Conservation (phyloP, 1,140 invertebrate genomes). For the Hypothenemus hampei region DNA sequence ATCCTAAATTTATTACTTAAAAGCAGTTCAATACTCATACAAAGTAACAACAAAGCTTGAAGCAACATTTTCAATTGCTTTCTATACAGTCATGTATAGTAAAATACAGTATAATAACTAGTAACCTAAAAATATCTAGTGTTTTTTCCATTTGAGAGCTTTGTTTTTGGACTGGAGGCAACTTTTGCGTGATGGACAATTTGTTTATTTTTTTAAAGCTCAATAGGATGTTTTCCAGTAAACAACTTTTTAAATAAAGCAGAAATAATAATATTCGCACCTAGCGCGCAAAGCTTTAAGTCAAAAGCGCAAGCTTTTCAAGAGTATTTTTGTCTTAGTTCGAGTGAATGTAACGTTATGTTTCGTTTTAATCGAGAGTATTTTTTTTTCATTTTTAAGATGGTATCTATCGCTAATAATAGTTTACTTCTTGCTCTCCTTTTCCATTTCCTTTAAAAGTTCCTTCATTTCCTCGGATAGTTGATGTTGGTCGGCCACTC, state of each 20-base stretch:
- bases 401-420: conserved; percentile 16
- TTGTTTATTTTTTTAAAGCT: too few relatives aligned
- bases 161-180: too few relatives aligned
- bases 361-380: conserved; percentile 9
- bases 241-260: too few relatives aligned
- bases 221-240: too few relatives aligned
- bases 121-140: too few relatives aligned
- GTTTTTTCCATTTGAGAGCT: too few relatives aligned
- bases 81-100: conserved; percentile 23
- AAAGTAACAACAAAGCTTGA: conserved; percentile 6
- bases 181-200: too few relatives aligned
- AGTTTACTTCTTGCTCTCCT: conserved; percentile 42
- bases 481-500: conserved; percentile 39
- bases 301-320: too few relatives aligned
- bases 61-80: conserved; percentile 8
- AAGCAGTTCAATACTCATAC: conserved; percentile 21
- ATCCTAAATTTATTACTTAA: conserved; percentile 21
- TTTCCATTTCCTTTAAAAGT: conserved; percentile 42
- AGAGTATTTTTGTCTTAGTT: too few relatives aligned
- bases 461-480: conserved; percentile 45
- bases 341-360: too few relatives aligned
- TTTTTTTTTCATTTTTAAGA: neutral
- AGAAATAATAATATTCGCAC: conserved; percentile 2
- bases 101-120: too few relatives aligned
- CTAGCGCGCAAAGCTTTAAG: neutral